These are phyloP conservation scores for Zaprionus inermis DNA, from an alignment of 1,140 invertebrate species.

Conservation along the genomic window DNA sequence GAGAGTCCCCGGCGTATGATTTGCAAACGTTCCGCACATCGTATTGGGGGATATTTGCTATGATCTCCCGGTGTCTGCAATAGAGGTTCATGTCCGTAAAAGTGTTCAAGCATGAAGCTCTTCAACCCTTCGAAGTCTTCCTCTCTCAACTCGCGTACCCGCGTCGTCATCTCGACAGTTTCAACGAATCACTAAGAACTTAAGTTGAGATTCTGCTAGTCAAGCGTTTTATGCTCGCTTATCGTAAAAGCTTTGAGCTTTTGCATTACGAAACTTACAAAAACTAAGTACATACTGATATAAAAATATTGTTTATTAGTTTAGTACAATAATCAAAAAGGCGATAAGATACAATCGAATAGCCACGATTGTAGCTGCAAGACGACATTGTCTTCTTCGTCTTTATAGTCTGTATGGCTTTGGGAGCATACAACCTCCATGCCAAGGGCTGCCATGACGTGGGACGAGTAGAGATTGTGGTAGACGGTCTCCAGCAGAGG, in stretches of 20 bases:
- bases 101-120: constrained; percentile 47
- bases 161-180: constrained; percentile 23
- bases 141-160: constrained; percentile 23
- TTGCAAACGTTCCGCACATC: constrained; percentile 30
- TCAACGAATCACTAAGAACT: background rate
- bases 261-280: background rate
- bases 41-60: background rate
- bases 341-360: constrained; percentile 55
- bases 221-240: background rate
- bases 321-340: no score
- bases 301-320: no score
- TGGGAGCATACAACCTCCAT: background rate
- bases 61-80: constrained; percentile 55
- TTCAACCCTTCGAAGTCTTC: constrained; percentile 34
- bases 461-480: constrained; percentile 45
- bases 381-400: constrained; percentile 39
- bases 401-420: constrained; percentile 54
- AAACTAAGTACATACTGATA: background rate
- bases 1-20: constrained; percentile 51
- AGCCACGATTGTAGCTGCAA: constrained; percentile 37
- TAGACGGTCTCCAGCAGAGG: constrained; percentile 52
- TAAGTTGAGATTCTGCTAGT: background rate
- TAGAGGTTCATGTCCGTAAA: constrained; percentile 61
- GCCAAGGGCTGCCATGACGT: constrained; percentile 8
- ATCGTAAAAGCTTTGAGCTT: background rate